Base-by-base conservation (phyloP, 2,113 vertebrate species). In the Dipodomys stephensi region DNA sequence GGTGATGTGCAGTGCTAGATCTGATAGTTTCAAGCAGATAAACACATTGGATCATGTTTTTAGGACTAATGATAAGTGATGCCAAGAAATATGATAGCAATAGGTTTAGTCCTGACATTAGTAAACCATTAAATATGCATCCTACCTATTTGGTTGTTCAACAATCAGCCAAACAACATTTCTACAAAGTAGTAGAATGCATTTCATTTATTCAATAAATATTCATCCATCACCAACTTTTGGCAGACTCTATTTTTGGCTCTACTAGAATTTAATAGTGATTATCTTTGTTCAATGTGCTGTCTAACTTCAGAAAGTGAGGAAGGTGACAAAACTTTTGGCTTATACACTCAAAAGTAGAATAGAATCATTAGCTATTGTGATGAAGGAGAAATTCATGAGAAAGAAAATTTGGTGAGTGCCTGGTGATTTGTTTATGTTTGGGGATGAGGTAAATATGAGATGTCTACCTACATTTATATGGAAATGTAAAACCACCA, bases 341-440 rank as follows among this genome's bases (percentile, higher is more conserved):
- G 25, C 44, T 73, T 78, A 39, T 44, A 30, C 25, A 92, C 22
- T 44, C 64, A 46, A 53, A 30, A 27, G 8, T 57, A 74, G 5
- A 83, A 67, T 16, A 72, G 3, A 62, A 2, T 64, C 64, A 4
- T 20, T 32, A 76, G 67, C 80, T 71, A n/a, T 35, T 74, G 28
- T 80, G 27, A 64, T 76, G 27, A 80, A 90, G 27, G 35, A 83
- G 53, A 93, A 90, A 93, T 65, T 80, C 27, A 10, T 35, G 35
- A 92, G 23, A 19, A 64, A 4, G 2, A 46, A 79, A 23, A 79
- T 57, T 76, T 19, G 7, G 22, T 13, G 25, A 74, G 20, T 18
- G 23, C 22, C 13, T 80, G 32, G 57, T 62, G 28, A 7, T 80
- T 90, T 90, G 0, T 57, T 87, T 87, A 76, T 53, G n/a, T 15